A percentile compares a stretch with the other conserved stretches of the same genome.
Conservation (phyloP, 2,888 invertebrate genomes). For the Mactromeris polynyma region DNA sequence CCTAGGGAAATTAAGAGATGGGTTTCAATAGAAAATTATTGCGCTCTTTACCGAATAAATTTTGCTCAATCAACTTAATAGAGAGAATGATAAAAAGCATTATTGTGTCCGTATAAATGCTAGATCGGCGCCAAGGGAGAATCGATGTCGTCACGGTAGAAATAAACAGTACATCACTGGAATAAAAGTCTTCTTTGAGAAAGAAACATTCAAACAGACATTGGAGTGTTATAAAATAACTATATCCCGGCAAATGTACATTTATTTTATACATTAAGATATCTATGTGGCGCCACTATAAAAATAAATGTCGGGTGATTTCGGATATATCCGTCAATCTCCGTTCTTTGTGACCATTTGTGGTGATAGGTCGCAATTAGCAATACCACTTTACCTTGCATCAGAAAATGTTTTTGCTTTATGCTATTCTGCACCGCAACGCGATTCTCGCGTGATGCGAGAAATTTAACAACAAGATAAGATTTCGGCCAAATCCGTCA, state of each 20-base stretch:
- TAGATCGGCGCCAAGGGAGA: slow-evolving; percentile 48
- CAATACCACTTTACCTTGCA: neutral
- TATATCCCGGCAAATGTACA: neutral
- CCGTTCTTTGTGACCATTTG: neutral
- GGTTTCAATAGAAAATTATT: slow-evolving; percentile 70
- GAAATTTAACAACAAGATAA: neutral
- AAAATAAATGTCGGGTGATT: neutral
- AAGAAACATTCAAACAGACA: slow-evolving; percentile 13
- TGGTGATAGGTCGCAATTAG: neutral
- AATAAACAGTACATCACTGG: slow-evolving; percentile 60
- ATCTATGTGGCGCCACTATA: slow-evolving; percentile 7
- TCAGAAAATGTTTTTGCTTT: neutral
- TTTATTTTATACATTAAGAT: slow-evolving; percentile 11
- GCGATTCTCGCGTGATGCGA: neutral
- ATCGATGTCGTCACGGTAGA: slow-evolving; percentile 38
- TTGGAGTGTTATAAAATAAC: neutral
- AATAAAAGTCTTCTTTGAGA: slow-evolving; percentile 43
- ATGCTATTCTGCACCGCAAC: neutral
- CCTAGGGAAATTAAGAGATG: slow-evolving; percentile 73
- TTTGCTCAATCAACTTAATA: slow-evolving; percentile 72
- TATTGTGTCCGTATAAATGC: slow-evolving; percentile 66
- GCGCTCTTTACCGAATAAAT: slow-evolving; percentile 73
- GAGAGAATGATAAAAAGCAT: slow-evolving; percentile 71
- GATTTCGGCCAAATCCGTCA: too few relatives aligned
- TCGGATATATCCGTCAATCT: neutral